Evolutionary conservation across 2,113 vertebrate species (phyloP).

Genomic region (Montifringilla adamsi): DNA sequence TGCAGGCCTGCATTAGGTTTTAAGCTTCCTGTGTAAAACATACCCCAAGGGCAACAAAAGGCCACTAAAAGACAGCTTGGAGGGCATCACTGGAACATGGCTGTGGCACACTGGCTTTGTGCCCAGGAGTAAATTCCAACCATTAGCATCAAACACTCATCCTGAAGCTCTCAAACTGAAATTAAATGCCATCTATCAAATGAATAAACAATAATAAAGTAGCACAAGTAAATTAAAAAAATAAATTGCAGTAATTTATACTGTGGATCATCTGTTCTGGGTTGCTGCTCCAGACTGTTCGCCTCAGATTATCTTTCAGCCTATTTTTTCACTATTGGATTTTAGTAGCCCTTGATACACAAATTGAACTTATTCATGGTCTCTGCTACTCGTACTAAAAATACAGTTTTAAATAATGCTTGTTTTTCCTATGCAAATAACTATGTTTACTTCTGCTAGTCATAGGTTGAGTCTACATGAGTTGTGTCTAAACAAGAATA

Average conservation of each 20-base stretch:
- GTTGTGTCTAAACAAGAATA: neutral
- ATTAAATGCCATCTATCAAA: constrained; percentile 51
- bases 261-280: neutral
- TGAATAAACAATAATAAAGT: constrained; percentile 52
- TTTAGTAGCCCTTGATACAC: neutral
- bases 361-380: neutral
- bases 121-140: constrained; percentile 19
- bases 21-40: constrained; percentile 15
- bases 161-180: constrained; percentile 10
- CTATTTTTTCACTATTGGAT: neutral
- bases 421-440: neutral
- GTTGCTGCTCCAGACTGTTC: neutral
- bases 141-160: constrained; percentile 40
- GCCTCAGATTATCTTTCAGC: neutral
- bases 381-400: neutral
- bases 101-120: neutral
- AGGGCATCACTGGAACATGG: neutral
- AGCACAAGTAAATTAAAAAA: constrained; percentile 23
- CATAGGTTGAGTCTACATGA: neutral
- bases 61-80: constrained; percentile 27
- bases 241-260: neutral
- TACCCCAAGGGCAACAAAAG: constrained; percentile 15
- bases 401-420: neutral
- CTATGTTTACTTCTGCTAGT: neutral
- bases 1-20: neutral